These are phyloP conservation scores for Brachionus sp. DNA, from an alignment of 1,140 invertebrate genomes.

Conservation along the genomic window DNA sequence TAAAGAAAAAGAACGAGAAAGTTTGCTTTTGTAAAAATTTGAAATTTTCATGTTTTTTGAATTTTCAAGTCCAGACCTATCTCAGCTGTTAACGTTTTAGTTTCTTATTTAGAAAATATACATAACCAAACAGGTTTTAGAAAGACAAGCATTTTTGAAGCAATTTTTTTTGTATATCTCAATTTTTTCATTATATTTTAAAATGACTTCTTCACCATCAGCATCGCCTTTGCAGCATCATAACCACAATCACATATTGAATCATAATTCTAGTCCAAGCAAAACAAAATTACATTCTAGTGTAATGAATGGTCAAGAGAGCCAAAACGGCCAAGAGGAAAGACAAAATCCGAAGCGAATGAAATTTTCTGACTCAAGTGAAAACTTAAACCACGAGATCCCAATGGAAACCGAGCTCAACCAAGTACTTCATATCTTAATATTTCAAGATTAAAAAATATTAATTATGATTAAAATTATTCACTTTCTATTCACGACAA, in stretches of 20 bases:
- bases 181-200: neutral
- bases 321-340: conserved; percentile 13
- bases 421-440: neutral
- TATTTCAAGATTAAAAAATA: neutral
- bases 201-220: conserved; percentile 28
- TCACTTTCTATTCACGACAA: neutral
- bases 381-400: neutral
- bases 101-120: neutral
- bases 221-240: conserved; percentile 27
- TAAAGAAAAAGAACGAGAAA: neutral
- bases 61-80: neutral
- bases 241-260: conserved; percentile 24
- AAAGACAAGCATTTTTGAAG: neutral
- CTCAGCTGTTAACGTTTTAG: neutral
- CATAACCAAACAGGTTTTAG: conserved; percentile 13
- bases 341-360: neutral
- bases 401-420: neutral
- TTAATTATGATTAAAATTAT: neutral
- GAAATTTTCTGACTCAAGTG: conserved; percentile 24
- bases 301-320: neutral
- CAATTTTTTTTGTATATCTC: neutral
- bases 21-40: neutral
- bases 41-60: neutral
- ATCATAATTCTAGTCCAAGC: conserved; percentile 7
- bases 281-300: conserved; percentile 15